Evolutionary conservation across 2,888 invertebrate genomes (phyloP).

Genomic region (Tholera decimalis): DNA sequence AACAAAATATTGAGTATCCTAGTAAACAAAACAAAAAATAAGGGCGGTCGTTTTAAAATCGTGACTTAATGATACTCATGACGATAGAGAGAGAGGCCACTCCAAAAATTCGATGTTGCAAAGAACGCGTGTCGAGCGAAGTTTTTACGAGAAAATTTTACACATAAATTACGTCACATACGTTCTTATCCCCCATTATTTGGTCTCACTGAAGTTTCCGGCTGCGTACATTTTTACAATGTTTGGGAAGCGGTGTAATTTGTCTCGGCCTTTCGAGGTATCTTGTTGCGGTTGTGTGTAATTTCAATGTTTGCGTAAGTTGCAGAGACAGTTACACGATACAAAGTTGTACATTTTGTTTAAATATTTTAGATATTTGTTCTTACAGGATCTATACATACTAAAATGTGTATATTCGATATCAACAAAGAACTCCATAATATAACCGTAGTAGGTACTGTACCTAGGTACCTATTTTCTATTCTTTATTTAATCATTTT

Average conservation of each 20-base stretch:
- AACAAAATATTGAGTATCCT: slow-evolving; percentile 66
- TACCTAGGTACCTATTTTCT: slow-evolving; percentile 26
- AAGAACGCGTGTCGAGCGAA: slow-evolving; percentile 76
- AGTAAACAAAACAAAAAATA: slow-evolving; percentile 75
- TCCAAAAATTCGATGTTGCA: slow-evolving; percentile 76
- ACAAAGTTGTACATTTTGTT: slow-evolving; percentile 9
- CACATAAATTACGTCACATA: slow-evolving; percentile 83
- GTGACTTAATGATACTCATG: slow-evolving; percentile 79
- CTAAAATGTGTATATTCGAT: too few species aligned
- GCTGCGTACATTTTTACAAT: slow-evolving; percentile 83
- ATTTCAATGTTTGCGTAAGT: slow-evolving; percentile 34
- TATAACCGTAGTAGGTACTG: neutral
- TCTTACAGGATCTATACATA: too few species aligned
- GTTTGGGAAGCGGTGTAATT: slow-evolving; percentile 80
- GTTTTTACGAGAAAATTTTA: slow-evolving; percentile 85
- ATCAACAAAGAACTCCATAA: neutral
- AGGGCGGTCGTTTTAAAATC: slow-evolving; percentile 81
- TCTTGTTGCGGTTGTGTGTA: slow-evolving; percentile 62
- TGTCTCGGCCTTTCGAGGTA: slow-evolving; percentile 69
- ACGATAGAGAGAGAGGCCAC: slow-evolving; percentile 71
- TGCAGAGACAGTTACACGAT: slow-evolving; percentile 15
- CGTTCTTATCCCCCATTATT: slow-evolving; percentile 86
- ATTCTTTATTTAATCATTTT: slow-evolving; percentile 27
- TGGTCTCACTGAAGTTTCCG: slow-evolving; percentile 81
- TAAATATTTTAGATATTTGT: slow-evolving; percentile 3